Conservation (phyloP, 2,888 invertebrate species). For the Lumbricus terrestris region DNA sequence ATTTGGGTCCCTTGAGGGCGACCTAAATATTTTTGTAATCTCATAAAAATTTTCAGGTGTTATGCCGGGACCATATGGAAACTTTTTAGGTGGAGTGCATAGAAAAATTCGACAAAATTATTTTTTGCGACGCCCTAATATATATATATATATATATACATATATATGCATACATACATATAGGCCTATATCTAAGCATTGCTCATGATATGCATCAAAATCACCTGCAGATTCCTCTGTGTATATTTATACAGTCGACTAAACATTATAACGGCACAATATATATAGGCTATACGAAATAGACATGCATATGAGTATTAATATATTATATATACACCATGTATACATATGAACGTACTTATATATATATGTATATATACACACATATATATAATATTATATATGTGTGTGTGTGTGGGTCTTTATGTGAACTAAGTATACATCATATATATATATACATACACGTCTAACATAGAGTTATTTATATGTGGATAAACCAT, state of each 20-base stretch:
- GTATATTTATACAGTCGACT: too few relatives aligned
- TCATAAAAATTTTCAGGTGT: too few relatives aligned
- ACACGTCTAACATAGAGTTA: neutral
- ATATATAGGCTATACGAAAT: neutral
- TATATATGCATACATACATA: too few relatives aligned
- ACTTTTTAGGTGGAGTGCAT: too few relatives aligned
- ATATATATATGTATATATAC: slow-evolving; percentile 7
- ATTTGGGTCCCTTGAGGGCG: too few relatives aligned
- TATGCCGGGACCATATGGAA: too few relatives aligned
- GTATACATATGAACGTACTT: neutral
- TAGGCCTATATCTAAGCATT: neutral
- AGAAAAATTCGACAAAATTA: too few relatives aligned
- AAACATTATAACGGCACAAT: too few relatives aligned
- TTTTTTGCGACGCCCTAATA: too few relatives aligned
- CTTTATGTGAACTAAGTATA: too few relatives aligned
- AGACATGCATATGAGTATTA: neutral
- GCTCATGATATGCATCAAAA: neutral
- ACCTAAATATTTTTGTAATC: too few relatives aligned
- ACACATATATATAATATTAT: neutral
- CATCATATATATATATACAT: neutral
- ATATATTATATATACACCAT: neutral
- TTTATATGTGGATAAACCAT: too few relatives aligned
- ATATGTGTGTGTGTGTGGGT: neutral
- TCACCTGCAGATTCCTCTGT: neutral
- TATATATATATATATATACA: neutral